A percentile compares a stretch with the other conserved stretches of the same genome.
Evolutionary conservation across 2,888 invertebrate species (phyloP).

Genomic region (Agrotis clavis): DNA sequence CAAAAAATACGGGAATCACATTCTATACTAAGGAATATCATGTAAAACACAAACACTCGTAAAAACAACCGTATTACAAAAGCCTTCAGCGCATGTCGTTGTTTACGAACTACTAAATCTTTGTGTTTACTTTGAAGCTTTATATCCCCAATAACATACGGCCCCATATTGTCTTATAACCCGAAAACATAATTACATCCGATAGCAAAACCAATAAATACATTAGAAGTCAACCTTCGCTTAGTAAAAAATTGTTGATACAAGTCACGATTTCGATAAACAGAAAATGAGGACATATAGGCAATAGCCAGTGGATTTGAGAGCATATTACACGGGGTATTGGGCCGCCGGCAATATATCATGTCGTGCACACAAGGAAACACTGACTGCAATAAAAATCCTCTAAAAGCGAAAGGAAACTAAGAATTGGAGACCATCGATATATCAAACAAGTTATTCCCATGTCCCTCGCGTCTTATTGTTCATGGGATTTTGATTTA

Average conservation of each 20-base stretch:
- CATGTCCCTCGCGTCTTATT: conserved; percentile 29
- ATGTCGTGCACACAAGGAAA: conserved; percentile 73
- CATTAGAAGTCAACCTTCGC: conserved; percentile 47
- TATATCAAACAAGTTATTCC: conserved; percentile 61
- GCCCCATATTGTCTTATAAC: conserved; percentile 45
- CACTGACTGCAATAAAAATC: conserved; percentile 75
- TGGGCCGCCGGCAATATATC: conserved; percentile 76
- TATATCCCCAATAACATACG: conserved; percentile 10
- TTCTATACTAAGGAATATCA: conserved; percentile 3
- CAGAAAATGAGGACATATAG: conserved; percentile 78
- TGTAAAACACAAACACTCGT: conserved; percentile 15
- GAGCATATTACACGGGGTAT: conserved; percentile 73
- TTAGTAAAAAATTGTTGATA: conserved; percentile 71
- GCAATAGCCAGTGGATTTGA: conserved; percentile 75
- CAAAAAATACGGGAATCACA: background rate
- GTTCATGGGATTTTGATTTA: conserved; percentile 42
- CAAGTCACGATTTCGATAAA: conserved; percentile 86
- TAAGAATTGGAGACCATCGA: conserved; percentile 51
- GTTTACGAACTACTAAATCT: conserved; percentile 11
- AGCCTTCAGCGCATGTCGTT: background rate
- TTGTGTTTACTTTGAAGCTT: conserved; percentile 10
- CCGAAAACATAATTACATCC: conserved; percentile 61
- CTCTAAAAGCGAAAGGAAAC: conserved; percentile 68
- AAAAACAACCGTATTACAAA: conserved; percentile 5
- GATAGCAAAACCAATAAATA: conserved; percentile 68